Conservation (phyloP, 2,113 vertebrate genomes). For the Apteryx mantelli region DNA sequence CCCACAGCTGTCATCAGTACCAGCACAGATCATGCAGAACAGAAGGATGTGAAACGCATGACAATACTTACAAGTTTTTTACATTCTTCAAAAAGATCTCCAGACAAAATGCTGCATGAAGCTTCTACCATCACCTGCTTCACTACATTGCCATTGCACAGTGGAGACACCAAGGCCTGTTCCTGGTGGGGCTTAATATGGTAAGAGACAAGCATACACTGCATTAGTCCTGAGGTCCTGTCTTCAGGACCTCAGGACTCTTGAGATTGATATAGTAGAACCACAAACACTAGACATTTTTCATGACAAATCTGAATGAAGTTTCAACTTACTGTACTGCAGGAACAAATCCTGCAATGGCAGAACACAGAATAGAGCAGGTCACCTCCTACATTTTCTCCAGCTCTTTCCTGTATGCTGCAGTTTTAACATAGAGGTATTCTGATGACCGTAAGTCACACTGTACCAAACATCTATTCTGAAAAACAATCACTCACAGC, state of each 20-base stretch:
- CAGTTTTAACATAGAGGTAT: neutral
- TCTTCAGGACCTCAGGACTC: neutral
- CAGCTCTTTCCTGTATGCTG: neutral
- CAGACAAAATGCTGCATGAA: conserved; percentile 87
- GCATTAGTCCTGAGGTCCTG: neutral
- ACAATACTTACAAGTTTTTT: conserved; percentile 83
- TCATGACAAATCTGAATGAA: neutral
- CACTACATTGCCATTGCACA: conserved; percentile 81
- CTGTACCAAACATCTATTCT: neutral
- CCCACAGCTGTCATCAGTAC: neutral
- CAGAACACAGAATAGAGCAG: neutral
- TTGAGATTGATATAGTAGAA: neutral
- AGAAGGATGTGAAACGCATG: neutral
- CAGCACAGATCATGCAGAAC: neutral
- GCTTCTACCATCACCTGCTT: conserved; percentile 91
- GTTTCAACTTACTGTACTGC: neutral
- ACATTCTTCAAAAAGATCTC: conserved; percentile 86
- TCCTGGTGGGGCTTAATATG: conserved; percentile 20
- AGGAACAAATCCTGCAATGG: neutral
- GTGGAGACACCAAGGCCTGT: conserved; percentile 45
- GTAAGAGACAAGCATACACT: conserved; percentile 9
- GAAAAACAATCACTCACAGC: neutral
- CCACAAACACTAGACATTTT: neutral
- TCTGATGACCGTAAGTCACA: neutral
- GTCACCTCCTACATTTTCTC: neutral